Conservation (phyloP, 2,888 invertebrate species). For the Caenorhabditis auriculariae region DNA sequence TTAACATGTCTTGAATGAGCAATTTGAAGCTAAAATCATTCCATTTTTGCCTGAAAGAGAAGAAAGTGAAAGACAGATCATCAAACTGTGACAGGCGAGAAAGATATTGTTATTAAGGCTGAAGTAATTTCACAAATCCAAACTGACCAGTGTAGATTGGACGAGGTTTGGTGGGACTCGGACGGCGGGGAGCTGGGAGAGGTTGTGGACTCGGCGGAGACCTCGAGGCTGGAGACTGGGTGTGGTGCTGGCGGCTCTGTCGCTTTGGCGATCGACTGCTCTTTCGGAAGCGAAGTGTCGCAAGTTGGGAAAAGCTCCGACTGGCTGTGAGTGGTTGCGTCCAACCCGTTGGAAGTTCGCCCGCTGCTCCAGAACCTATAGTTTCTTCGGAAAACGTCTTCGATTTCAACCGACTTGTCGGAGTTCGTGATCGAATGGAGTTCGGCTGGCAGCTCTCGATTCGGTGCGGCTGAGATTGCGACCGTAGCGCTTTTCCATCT, state of each 20-base stretch:
- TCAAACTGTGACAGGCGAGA: too few relatives aligned
- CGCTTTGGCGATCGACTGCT: neutral
- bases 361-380: slow-evolving; percentile 40
- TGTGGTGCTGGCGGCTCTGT: slow-evolving; percentile 19
- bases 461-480: slow-evolving; percentile 22
- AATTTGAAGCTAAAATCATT: too few relatives aligned
- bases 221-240: slow-evolving; percentile 8
- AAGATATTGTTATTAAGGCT: slow-evolving; percentile 5
- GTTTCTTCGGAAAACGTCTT: too few relatives aligned
- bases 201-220: slow-evolving; percentile 10
- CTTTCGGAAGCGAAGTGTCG: slow-evolving; percentile 13
- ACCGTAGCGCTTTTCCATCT: slow-evolving; percentile 40
- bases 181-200: too few relatives aligned
- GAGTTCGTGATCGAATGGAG: slow-evolving; percentile 40
- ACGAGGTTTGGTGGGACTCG: too few relatives aligned
- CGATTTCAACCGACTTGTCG: slow-evolving; percentile 24
- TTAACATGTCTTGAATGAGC: too few relatives aligned
- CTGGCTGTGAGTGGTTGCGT: slow-evolving; percentile 44
- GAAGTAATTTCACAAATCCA: slow-evolving; percentile 9
- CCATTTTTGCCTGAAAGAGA: too few relatives aligned
- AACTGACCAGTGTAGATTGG: too few relatives aligned
- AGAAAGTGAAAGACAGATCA: too few relatives aligned
- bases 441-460: slow-evolving; percentile 18
- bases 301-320: slow-evolving; percentile 31
- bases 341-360: slow-evolving; percentile 32